These are phyloP conservation scores for Antitype chi DNA, from an alignment of 2,888 invertebrate genomes.

Conservation along the genomic window DNA sequence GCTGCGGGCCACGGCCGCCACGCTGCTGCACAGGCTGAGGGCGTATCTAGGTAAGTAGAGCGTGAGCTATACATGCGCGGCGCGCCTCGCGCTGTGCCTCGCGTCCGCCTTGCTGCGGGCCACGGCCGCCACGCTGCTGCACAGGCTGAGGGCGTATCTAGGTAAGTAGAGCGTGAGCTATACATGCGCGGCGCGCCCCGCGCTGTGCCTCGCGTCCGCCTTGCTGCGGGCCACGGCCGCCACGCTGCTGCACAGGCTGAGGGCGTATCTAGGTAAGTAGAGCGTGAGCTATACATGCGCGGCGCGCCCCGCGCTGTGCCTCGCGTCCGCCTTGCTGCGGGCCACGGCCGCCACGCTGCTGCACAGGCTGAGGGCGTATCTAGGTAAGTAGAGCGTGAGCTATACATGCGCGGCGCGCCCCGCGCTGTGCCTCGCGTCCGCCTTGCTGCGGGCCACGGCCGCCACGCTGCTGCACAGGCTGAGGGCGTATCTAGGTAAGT, in stretches of 20 bases:
- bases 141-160: slow-evolving; percentile 79
- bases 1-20: slow-evolving; percentile 94
- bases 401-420: slow-evolving; percentile 70
- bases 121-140: slow-evolving; percentile 95
- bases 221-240: slow-evolving; percentile 92
- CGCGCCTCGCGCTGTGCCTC: slow-evolving; percentile 77
- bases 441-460: neutral
- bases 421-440: slow-evolving; percentile 80
- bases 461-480: too few relatives aligned
- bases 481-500: too few relatives aligned
- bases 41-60: slow-evolving; percentile 90
- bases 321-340: slow-evolving; percentile 73
- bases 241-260: slow-evolving; percentile 92
- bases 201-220: slow-evolving; percentile 77
- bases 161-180: too few relatives aligned
- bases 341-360: too few relatives aligned
- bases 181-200: too few relatives aligned
- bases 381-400: too few relatives aligned
- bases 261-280: too few relatives aligned
- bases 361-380: too few relatives aligned
- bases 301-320: slow-evolving; percentile 62
- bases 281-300: too few relatives aligned
- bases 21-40: slow-evolving; percentile 92
- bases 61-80: slow-evolving; percentile 95
- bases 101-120: slow-evolving; percentile 86